Evolutionary conservation across 2,888 invertebrate genomes (phyloP).

Genomic region (Sisyra terminalis): DNA sequence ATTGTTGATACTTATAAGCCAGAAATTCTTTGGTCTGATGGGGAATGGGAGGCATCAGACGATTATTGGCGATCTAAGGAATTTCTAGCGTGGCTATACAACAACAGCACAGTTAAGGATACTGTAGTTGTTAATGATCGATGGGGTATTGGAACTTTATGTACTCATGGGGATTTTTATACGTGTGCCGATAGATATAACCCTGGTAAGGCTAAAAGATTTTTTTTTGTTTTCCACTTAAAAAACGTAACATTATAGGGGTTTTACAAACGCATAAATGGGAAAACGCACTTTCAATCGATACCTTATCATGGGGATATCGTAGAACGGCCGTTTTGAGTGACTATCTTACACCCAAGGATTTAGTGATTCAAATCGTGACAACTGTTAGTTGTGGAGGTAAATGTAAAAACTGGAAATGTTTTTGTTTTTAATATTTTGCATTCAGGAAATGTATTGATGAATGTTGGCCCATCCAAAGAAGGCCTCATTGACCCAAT

Average conservation of each 20-base stretch:
- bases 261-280: conserved; percentile 64
- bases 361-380: conserved; percentile 54
- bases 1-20: conserved; percentile 50
- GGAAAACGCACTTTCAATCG: conserved; percentile 92
- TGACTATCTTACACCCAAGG: conserved; percentile 48
- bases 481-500: conserved; percentile 75
- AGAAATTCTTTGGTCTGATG: conserved; percentile 84
- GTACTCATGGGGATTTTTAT: conserved; percentile 78
- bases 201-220: conserved; percentile 39
- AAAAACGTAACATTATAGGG: conserved; percentile 20
- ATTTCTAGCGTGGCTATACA: conserved; percentile 86
- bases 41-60: conserved; percentile 81
- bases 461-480: conserved; percentile 81
- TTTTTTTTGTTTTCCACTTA: neutral
- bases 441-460: conserved; percentile 49
- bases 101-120: conserved; percentile 77
- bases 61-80: conserved; percentile 72
- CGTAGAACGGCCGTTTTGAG: conserved; percentile 49
- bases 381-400: conserved; percentile 76
- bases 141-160: conserved; percentile 69
- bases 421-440: neutral
- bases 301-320: conserved; percentile 74
- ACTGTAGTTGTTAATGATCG: conserved; percentile 86
- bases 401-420: conserved; percentile 19
- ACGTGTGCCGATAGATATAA: conserved; percentile 74